Conservation (phyloP, 2,797 vertebrate species). For the Catostomus latipinnis region DNA sequence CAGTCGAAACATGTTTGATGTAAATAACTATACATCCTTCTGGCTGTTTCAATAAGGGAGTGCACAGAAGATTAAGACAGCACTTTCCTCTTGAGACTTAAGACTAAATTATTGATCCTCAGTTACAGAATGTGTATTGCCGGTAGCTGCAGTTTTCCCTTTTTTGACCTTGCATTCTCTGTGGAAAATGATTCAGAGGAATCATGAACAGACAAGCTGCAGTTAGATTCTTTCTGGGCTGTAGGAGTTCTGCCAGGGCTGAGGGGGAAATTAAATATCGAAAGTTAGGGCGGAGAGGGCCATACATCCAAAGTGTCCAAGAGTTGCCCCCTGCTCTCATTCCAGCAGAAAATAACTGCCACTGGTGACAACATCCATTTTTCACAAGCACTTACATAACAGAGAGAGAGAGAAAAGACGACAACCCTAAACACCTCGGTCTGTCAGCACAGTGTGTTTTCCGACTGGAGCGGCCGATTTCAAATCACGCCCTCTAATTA, state of each 20-base stretch:
- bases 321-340: conserved; percentile 42
- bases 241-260: conserved; percentile 5
- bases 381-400: conserved; percentile 54
- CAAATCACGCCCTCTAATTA: conserved; percentile 35
- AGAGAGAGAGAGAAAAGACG: conserved; percentile 10
- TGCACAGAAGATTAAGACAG: conserved; percentile 36
- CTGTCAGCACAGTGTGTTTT: conserved; percentile 1
- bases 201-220: neutral
- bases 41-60: conserved; percentile 23
- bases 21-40: conserved; percentile 38
- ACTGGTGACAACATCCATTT: conserved; percentile 57
- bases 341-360: conserved; percentile 54
- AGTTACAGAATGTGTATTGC: conserved; percentile 27
- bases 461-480: conserved; percentile 3
- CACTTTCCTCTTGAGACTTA: conserved; percentile 23
- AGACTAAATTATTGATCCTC: conserved; percentile 52
- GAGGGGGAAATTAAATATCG: conserved; percentile 40
- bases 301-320: conserved; percentile 31
- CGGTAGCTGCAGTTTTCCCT: conserved; percentile 17
- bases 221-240: conserved; percentile 33
- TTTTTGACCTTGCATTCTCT: conserved; percentile 53
- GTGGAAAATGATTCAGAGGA: conserved; percentile 32
- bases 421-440: conserved; percentile 27
- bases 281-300: conserved; percentile 18
- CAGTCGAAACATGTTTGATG: neutral